Base-by-base conservation (phyloP, 2,797 vertebrate genomes). In the Nothura maculosa region DNA sequence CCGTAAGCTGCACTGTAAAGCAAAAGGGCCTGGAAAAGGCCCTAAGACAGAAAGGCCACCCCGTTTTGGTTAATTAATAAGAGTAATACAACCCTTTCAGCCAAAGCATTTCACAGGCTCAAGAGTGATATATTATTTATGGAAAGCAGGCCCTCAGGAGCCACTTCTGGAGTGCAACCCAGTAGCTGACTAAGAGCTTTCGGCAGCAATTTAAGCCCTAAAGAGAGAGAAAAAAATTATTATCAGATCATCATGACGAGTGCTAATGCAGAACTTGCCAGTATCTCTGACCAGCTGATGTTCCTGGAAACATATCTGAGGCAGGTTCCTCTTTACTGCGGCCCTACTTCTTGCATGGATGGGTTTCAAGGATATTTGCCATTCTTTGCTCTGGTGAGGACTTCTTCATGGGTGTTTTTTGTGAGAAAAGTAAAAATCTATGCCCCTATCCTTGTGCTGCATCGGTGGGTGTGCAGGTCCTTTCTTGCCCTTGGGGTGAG, bases 361-460 rank as follows among this genome's bases (percentile, higher is more conserved):
- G 50, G 36, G 2, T 19, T 10, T 52, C 32, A 15, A 66, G 45
- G 81, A 48, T 4, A 60, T 69, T 3, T 43, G 19, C 28, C 0
- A 2, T 60, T 34, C 4, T 0, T 19, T 69, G 38, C 27, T 60
- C n/a, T 73, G 32, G 61, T 28, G 4, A 1, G 1, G 22, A 9
- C 19, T 48, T 85, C 62, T n/a, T 96, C 81, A 96, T 13, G 93
- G 40, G 52, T 98, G 96, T 89, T 98, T 98, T 89, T 98, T 98
- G 74, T 22, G 96, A 76, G 98, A 98, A 81, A 98, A 99, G 94
- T 98, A 99, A 94, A 98, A 98, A 85, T 98, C 98, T 8, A 98
- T 97, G 63, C 98, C 98, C 95, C 98, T 95, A 96, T 98, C 97
- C 55, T 87, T 93, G 85, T 98, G 98, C 78, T 98, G 98, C 7